These are phyloP conservation scores for Cephonodes hylas DNA, from an alignment of 2,888 invertebrate genomes.

Conservation along the genomic window DNA sequence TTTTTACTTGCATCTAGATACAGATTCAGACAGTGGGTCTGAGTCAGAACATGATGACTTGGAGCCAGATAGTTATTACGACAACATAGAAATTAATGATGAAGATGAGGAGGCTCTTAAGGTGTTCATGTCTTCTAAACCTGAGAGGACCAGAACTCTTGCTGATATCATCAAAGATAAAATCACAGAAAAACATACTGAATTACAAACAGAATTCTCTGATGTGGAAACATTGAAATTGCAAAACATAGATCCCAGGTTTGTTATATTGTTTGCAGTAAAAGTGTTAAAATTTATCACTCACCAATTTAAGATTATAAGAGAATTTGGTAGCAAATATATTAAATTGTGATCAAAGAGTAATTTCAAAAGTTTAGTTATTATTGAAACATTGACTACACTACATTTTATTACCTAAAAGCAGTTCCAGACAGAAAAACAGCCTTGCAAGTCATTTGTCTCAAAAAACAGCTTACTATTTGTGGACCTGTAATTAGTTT, in stretches of 20 bases:
- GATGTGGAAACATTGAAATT: slow-evolving; percentile 88
- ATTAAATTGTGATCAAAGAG: too few relatives aligned
- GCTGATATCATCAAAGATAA: slow-evolving; percentile 96
- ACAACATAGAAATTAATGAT: slow-evolving; percentile 89
- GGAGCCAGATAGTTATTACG: slow-evolving; percentile 83
- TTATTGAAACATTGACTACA: too few relatives aligned
- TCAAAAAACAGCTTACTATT: too few relatives aligned
- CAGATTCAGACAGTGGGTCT: slow-evolving; percentile 62
- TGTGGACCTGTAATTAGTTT: not conserved
- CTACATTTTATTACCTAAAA: too few relatives aligned
- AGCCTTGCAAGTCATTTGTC: too few relatives aligned
- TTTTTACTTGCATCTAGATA: too few relatives aligned
- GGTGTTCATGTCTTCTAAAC: slow-evolving; percentile 83
- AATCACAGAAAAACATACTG: slow-evolving; percentile 95
- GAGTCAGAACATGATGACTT: slow-evolving; percentile 78
- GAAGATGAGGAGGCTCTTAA: slow-evolving; percentile 94
- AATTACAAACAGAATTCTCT: slow-evolving; percentile 91
- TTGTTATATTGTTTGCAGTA: not conserved
- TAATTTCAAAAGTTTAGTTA: too few relatives aligned
- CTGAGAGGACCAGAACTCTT: slow-evolving; percentile 85
- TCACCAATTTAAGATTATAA: too few relatives aligned
- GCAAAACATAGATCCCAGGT: slow-evolving; percentile 91
- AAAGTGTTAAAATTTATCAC: not conserved
- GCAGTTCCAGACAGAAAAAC: too few relatives aligned
- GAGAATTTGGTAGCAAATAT: too few relatives aligned